Conservation (phyloP, 2,113 vertebrate species). For the Mirounga angustirostris region DNA sequence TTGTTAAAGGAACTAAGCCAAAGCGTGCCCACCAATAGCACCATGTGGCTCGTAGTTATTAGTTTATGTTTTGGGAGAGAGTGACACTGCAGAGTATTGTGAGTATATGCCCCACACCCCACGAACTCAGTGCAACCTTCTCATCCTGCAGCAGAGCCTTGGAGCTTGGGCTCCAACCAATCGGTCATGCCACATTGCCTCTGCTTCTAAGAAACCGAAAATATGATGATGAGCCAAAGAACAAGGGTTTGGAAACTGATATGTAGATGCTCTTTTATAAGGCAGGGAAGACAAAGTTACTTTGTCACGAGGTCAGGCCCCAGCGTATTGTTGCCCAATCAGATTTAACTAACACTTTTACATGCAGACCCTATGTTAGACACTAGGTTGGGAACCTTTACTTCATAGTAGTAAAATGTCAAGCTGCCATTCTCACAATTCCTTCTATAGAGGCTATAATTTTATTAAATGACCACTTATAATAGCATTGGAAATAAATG, state of each 20-base stretch:
- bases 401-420: neutral
- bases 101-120: neutral
- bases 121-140: neutral
- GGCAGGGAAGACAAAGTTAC: neutral
- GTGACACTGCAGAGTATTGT: neutral
- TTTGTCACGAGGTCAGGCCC: neutral
- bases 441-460: neutral
- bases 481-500: neutral
- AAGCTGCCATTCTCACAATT: neutral
- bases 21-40: neutral
- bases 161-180: neutral
- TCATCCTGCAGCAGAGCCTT: neutral
- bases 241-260: neutral
- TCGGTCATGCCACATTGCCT: neutral
- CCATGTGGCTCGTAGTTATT: neutral
- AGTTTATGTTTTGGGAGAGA: neutral
- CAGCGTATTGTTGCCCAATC: neutral
- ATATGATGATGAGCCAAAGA: neutral
- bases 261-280: neutral
- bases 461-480: neutral
- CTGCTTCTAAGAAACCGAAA: slow-evolving; percentile 15
- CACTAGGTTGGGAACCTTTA: neutral
- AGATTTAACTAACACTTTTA: neutral
- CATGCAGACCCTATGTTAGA: neutral
- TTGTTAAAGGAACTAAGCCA: neutral